Evolutionary conservation across 2,888 invertebrate genomes (phyloP), one percentile per base, ranked within the genome.

Genomic region (Palloptera scutellata): DNA sequence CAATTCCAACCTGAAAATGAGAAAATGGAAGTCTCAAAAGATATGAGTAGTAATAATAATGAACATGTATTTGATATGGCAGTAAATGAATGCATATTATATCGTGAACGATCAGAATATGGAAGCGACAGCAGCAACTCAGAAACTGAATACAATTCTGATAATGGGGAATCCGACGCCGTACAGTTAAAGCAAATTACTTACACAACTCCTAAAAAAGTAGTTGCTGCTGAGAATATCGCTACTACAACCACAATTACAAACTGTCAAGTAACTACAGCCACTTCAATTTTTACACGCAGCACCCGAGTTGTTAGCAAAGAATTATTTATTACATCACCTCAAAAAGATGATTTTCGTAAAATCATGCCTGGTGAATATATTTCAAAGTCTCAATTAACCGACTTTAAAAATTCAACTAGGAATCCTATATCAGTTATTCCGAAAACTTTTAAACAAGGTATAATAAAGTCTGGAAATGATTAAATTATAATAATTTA

Each of bases 281-380:
- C 17, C 19, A 64, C 64, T n/a, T 64, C 64, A 12, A 59, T 64
- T 20, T 52, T 59, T 41, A 64, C 64, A 40, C 64, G 58, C 13
- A 42, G 52, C 43, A 52, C 51, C 10, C 51, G 41, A 20, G n/a
- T 48, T 13, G 5, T 48, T 15, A 11, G 48, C 48, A 13, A 52
- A 20, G 40, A 64, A 15, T 58, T 52, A 30, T 9, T 52, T 30
- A 6, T 30, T 30, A 6, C 30, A 30, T 30, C 30, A 30, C 57
- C 13, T 45, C 64, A 20, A 57, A 64, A 51, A 41, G 30, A 13
- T 57, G 51, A 11, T 45, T 30, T 30, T 4, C 30, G 6, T 30
- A 30, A 4, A 6, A 30, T 30, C 30, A 30, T 30, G 30, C 30
- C 30, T 4, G 6, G 6, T 30, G 30, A 30, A 30, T 2, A 30